Evolutionary conservation across 2,888 invertebrate genomes (phyloP).

Genomic region (Nomada ruficornis): DNA sequence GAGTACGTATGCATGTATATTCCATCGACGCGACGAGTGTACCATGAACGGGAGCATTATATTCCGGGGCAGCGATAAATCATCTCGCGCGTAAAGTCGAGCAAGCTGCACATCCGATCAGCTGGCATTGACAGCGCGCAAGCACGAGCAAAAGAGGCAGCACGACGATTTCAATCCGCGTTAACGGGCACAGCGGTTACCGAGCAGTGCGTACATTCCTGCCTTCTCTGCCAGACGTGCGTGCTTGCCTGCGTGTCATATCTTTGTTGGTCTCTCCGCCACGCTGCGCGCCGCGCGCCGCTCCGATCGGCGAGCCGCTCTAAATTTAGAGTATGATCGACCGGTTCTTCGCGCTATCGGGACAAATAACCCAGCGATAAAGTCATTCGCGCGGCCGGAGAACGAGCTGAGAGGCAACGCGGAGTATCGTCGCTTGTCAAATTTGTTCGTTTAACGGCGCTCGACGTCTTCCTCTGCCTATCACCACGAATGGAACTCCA

Average conservation of each 20-base stretch:
- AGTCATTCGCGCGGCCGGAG: constrained; percentile 58
- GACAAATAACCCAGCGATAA: constrained; percentile 73
- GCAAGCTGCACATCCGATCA: constrained; percentile 50
- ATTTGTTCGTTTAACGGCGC: constrained; percentile 5
- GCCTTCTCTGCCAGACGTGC: constrained; percentile 45
- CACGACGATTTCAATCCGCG: constrained; percentile 35
- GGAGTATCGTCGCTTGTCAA: constrained; percentile 17
- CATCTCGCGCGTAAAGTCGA: constrained; percentile 24
- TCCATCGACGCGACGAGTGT: background rate
- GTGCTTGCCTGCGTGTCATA: constrained; percentile 41
- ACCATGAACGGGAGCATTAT: constrained; percentile 43
- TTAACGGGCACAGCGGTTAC: constrained; percentile 1
- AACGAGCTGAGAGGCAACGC: constrained; percentile 18
- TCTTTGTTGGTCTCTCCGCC: constrained; percentile 15
- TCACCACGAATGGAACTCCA: too few relatives aligned
- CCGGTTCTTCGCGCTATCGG: constrained; percentile 72
- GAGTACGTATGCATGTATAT: constrained; percentile 4
- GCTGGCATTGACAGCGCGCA: constrained; percentile 65
- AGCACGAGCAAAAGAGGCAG: background rate
- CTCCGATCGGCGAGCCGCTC: constrained; percentile 37
- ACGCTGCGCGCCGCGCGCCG: background rate
- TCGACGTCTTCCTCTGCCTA: background rate
- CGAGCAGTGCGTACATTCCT: constrained; percentile 49
- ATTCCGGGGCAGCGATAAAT: constrained; percentile 44
- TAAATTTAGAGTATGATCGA: constrained; percentile 78